phyloP scores from a whole-genome alignment of 1,140 invertebrate genomes.

The Drosophila saltans region DNA sequence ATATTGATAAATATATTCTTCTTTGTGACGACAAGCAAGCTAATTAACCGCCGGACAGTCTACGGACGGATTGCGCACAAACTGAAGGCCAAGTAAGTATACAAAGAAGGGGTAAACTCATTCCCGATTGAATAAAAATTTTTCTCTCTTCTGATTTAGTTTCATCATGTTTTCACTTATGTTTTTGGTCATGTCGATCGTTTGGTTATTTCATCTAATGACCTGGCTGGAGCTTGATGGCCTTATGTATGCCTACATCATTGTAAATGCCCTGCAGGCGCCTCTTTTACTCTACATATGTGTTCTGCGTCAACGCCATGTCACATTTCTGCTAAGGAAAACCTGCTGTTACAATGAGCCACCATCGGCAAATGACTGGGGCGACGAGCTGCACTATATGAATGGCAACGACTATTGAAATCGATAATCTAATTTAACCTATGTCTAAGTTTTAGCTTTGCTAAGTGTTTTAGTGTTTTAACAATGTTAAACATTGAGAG shows the following conservation, averaged over 20 bases:
- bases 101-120: background rate
- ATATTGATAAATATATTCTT: conserved; percentile 91
- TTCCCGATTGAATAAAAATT: too few species aligned
- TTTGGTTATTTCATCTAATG: conserved; percentile 89
- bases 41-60: conserved; percentile 90
- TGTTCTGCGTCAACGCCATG: conserved; percentile 89
- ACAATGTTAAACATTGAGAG: conserved; percentile 75
- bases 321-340: conserved; percentile 90
- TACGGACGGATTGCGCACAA: conserved; percentile 94
- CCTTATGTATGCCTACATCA: conserved; percentile 88
- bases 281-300: conserved; percentile 90
- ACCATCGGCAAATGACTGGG: conserved; percentile 89
- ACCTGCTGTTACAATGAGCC: conserved; percentile 90
- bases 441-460: conserved; percentile 35
- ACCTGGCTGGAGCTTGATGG: conserved; percentile 89
- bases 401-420: conserved; percentile 87
- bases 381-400: conserved; percentile 93
- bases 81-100: conserved; percentile 89
- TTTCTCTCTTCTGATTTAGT: conserved; percentile 84
- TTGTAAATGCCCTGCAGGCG: conserved; percentile 89
- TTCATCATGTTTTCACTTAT: conserved; percentile 91
- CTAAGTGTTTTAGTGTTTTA: conserved; percentile 71
- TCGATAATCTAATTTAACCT: conserved; percentile 29
- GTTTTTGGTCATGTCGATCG: conserved; percentile 88
- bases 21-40: conserved; percentile 90